A percentile compares a stretch with the other conserved stretches of the same genome.
These are phyloP conservation scores for Sebastes flavidus DNA, from an alignment of 2,797 vertebrate genomes.

Conservation along the genomic window DNA sequence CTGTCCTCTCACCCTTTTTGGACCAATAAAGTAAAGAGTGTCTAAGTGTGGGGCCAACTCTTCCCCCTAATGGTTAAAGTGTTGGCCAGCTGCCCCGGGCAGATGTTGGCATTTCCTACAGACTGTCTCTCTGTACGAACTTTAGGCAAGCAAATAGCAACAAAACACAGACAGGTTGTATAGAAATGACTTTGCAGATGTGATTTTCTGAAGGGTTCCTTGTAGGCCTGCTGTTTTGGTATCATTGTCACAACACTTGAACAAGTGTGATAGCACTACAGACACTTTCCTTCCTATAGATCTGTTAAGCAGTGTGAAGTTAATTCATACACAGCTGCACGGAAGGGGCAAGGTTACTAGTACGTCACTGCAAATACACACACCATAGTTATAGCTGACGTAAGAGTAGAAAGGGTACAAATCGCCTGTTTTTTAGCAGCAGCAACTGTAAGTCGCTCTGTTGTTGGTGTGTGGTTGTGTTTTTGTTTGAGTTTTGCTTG, in stretches of 20 bases:
- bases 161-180: slow-evolving; percentile 19
- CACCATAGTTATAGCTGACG: neutral
- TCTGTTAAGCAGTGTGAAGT: slow-evolving; percentile 25
- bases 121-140: slow-evolving; percentile 39
- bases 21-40: slow-evolving; percentile 15
- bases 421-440: neutral
- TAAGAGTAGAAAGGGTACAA: neutral
- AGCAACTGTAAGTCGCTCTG: slow-evolving; percentile 1
- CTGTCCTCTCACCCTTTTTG: slow-evolving; percentile 30
- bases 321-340: slow-evolving; percentile 19
- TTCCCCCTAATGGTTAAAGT: slow-evolving; percentile 42
- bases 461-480: neutral
- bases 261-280: slow-evolving; percentile 14
- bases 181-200: slow-evolving; percentile 49
- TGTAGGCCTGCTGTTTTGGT: slow-evolving; percentile 14
- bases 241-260: slow-evolving; percentile 2
- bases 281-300: slow-evolving; percentile 15
- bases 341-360: neutral
- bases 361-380: slow-evolving; percentile 15
- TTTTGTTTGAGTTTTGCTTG: slow-evolving; percentile 6
- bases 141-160: slow-evolving; percentile 57
- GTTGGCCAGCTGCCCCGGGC: slow-evolving; percentile 58
- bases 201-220: slow-evolving; percentile 45
- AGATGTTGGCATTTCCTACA: slow-evolving; percentile 69
- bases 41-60: slow-evolving; percentile 23